phyloP scores from a whole-genome alignment of 2,888 invertebrate genomes.

The Pediacus dermestoides region DNA sequence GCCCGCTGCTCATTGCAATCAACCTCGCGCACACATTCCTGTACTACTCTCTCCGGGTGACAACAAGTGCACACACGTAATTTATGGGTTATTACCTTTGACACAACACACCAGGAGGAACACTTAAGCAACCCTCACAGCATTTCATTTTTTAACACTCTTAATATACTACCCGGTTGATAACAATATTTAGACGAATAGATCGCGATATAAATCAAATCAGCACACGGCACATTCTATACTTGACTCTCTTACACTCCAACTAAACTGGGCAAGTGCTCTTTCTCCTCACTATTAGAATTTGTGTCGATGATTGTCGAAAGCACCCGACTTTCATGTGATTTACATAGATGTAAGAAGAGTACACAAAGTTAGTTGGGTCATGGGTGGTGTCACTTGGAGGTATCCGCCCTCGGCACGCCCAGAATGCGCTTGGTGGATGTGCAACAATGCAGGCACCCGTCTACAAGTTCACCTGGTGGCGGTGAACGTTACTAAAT shows the following conservation, averaged over 20 bases:
- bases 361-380: conserved; percentile 43
- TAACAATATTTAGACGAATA: too few species aligned
- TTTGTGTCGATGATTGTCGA: conserved; percentile 38
- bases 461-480: conserved; percentile 39
- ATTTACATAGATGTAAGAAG: too few species aligned
- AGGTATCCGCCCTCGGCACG: conserved; percentile 34
- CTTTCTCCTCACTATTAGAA: conserved; percentile 43
- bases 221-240: conserved; percentile 26
- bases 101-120: conserved; percentile 15
- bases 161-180: conserved; percentile 10
- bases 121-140: too few species aligned
- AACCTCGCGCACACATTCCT: conserved; percentile 30
- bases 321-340: too few species aligned
- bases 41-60: conserved; percentile 12
- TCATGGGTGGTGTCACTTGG: conserved; percentile 33
- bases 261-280: conserved; percentile 40
- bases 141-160: too few species aligned
- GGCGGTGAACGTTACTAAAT: conserved; percentile 37
- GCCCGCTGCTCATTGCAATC: conserved; percentile 45
- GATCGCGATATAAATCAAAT: too few species aligned
- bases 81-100: conserved; percentile 11
- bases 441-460: conserved; percentile 29
- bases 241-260: conserved; percentile 35
- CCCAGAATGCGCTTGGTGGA: conserved; percentile 32
- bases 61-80: conserved; percentile 10